Base-by-base conservation (phyloP, 2,113 vertebrate species). In the Callorhinus ursinus region DNA sequence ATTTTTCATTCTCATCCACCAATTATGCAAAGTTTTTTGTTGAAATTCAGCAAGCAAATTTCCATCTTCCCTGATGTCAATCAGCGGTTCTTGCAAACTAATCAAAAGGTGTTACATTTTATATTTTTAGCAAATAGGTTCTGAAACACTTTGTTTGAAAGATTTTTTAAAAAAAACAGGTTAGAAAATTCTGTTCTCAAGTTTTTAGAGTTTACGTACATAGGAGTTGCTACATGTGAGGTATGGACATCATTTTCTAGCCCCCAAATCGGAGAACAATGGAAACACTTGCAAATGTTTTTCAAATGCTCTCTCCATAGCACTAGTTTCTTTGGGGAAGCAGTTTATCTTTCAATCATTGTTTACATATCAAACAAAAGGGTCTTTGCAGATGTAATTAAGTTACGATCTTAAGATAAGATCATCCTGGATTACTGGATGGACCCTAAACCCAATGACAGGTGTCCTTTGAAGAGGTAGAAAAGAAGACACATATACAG, bases 21-120 rank as follows among this genome's bases (percentile, higher is more conserved):
- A 97, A 96, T 96, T 97, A 97, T 96, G 97, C 84, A 98, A 98
- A 98, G 94, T 59, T 96, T 98, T 96, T 96, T 96, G 96, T 96
- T 98, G 95, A 96, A 97, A 96, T 98, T 96, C 98, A 97, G 87
- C 87, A 95, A 96, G 97, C 80, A 96, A 92, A 98, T 97, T 95
- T 97, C 92, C 97, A 97, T 95, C 94, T 77, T 90, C 57, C 88
- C 92, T 71, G 42, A 90, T 96, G 98, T 97, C 97, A 95, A 97
- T 98, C 98, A 98, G 90, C 18, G 1, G 65, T 85, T 95, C 95
- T 96, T 97, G 92, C 92, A 97, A 97, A 97, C 97, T 97, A 97
- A 97, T 98, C 97, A 98, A 96, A 98, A 98, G 95, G 94, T 97
- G 90, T 94, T 97, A 95, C 94, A 93, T 95, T 96, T 95, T 92